These are phyloP conservation scores for Brachypodius melanocephalos DNA, from an alignment of 2,113 vertebrate species.

Conservation along the genomic window DNA sequence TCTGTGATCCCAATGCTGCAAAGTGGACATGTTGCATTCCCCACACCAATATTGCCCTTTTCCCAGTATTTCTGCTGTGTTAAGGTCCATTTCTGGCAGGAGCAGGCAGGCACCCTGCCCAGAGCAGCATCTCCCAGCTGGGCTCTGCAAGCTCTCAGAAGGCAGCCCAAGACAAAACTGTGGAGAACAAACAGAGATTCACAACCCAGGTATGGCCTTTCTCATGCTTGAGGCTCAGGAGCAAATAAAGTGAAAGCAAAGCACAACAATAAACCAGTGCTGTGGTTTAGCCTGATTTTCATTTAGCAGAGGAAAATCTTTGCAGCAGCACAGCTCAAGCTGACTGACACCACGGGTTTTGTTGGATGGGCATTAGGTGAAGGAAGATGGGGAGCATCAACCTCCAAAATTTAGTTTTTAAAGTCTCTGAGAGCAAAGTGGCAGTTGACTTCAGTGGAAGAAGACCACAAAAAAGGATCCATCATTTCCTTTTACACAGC, in stretches of 20 bases:
- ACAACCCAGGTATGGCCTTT: neutral
- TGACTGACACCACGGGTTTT: neutral
- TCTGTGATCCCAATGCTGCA: neutral
- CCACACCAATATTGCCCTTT: neutral
- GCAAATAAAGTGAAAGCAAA: neutral
- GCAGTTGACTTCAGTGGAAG: neutral
- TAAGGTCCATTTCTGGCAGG: neutral
- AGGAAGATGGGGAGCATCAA: neutral
- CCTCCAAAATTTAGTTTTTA: neutral
- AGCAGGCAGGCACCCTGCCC: neutral
- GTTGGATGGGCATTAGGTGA: too few relatives aligned
- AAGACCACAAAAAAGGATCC: neutral
- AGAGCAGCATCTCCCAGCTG: neutral
- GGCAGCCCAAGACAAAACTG: neutral
- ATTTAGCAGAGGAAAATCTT: neutral
- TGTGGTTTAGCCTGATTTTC: neutral
- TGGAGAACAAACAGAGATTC: neutral
- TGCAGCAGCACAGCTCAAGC: neutral
- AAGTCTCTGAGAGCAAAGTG: neutral
- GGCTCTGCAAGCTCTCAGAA: neutral
- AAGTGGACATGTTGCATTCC: rapidly evolving
- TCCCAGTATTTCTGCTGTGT: neutral
- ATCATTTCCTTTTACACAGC: neutral
- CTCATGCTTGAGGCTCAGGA: neutral
- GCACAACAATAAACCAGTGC: neutral